These are phyloP conservation scores for Boloria euphrosyne DNA, from an alignment of 2,888 invertebrate genomes.

Conservation along the genomic window DNA sequence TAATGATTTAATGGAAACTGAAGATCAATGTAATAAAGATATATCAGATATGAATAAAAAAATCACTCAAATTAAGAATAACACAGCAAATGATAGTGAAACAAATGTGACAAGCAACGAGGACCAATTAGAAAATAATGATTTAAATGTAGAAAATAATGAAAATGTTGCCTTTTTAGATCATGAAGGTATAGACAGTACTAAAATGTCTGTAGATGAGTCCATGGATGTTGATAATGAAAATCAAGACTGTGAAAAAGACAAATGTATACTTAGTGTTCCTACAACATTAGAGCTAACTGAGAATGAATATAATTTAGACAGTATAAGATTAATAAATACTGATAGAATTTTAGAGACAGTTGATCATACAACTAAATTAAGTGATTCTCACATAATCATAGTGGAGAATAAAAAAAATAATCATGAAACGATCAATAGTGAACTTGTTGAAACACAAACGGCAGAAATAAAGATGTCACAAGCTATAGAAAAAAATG, in stretches of 20 bases:
- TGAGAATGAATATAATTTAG: neutral
- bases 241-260: neutral
- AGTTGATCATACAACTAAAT: neutral
- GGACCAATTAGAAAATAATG: constrained; percentile 19
- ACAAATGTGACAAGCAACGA: constrained; percentile 26
- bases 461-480: too few relatives aligned
- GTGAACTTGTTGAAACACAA: neutral
- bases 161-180: neutral
- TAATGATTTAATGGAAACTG: neutral
- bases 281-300: neutral
- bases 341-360: neutral
- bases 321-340: neutral
- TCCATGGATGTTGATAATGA: neutral
- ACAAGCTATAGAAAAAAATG: too few relatives aligned
- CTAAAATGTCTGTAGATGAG: constrained; percentile 9
- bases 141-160: constrained; percentile 6
- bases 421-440: neutral
- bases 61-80: neutral
- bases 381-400: neutral
- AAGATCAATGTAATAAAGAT: neutral
- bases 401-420: neutral
- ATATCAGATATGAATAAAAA: constrained; percentile 24
- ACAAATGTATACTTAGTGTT: neutral
- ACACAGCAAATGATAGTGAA: neutral
- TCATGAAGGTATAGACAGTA: constrained; percentile 1